These are phyloP conservation scores for Trematomus loennbergii DNA, from an alignment of 2,113 vertebrate species.

Conservation along the genomic window DNA sequence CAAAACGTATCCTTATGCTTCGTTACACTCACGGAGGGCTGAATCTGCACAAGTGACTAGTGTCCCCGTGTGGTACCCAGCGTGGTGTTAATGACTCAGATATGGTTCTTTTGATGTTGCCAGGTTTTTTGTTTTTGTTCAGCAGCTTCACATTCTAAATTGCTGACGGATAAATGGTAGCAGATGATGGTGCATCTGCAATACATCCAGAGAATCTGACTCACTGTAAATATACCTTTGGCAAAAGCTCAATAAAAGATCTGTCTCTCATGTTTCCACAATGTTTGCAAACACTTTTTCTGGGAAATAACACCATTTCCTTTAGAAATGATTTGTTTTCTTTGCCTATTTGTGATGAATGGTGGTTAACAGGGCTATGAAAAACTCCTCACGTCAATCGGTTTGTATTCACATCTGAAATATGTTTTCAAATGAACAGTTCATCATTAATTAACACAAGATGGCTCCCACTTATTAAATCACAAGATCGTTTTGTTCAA, in stretches of 20 bases:
- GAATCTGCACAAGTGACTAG: slow-evolving; percentile 21
- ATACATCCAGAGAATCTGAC: neutral
- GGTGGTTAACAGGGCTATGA: neutral
- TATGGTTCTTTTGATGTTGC: slow-evolving; percentile 15
- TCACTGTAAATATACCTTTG: neutral
- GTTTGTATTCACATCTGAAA: too few relatives aligned
- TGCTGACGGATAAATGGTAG: slow-evolving; percentile 6
- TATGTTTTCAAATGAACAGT: neutral
- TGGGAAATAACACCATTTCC: neutral
- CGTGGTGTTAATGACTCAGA: slow-evolving; percentile 45
- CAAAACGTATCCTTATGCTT: neutral
- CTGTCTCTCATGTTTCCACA: neutral
- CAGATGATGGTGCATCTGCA: neutral
- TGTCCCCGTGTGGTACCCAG: slow-evolving; percentile 25
- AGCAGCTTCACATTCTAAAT: neutral
- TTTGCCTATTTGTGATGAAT: neutral
- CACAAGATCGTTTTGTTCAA: neutral
- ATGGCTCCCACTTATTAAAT: neutral
- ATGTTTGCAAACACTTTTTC: neutral
- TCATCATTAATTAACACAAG: neutral
- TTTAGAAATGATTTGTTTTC: neutral
- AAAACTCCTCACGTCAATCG: too few relatives aligned
- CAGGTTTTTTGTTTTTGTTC: slow-evolving; percentile 3
- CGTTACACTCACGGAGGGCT: neutral
- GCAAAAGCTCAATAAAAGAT: neutral